Percentiles rank a stretch among this genome's conserved stretches.
Evolutionary conservation across 2,113 vertebrate species (phyloP).

Genomic region (Notechis scutatus): DNA sequence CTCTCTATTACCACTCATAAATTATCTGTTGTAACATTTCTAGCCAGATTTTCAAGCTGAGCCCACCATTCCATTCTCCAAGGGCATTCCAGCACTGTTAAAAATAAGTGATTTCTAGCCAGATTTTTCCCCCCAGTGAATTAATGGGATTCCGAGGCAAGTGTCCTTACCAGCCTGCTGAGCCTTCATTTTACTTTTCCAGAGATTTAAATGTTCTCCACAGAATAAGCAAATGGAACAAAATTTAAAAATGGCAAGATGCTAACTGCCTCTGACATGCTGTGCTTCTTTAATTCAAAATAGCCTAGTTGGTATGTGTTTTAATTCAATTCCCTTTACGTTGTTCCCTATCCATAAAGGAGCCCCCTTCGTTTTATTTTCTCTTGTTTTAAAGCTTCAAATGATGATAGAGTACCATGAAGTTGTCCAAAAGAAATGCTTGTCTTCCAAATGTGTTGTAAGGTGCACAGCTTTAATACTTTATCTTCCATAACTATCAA

Average conservation of each 20-base stretch:
- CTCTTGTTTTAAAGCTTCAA: constrained; percentile 8
- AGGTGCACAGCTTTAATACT: neutral
- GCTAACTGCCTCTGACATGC: neutral
- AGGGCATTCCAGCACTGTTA: neutral
- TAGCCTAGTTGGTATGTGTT: neutral
- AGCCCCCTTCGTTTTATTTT: constrained; percentile 2
- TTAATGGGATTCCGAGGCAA: neutral
- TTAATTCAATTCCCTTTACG: constrained; percentile 10
- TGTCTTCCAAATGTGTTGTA: constrained; percentile 15
- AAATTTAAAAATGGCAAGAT: constrained; percentile 31
- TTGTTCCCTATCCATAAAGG: neutral
- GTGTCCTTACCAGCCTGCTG: neutral
- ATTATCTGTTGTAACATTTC: constrained; percentile 1
- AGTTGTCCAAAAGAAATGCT: neutral
- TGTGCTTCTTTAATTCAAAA: constrained; percentile 16
- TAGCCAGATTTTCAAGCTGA: neutral
- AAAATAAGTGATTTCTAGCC: neutral
- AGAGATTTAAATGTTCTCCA: neutral
- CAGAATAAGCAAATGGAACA: constrained; percentile 21
- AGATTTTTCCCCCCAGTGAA: neutral
- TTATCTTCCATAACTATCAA: neutral
- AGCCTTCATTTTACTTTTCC: neutral
- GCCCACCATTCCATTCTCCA: neutral
- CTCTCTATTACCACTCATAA: neutral
- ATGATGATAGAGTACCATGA: neutral